These are phyloP conservation scores for Bemisia tabaci DNA, from an alignment of 1,140 invertebrate genomes.

Conservation along the genomic window DNA sequence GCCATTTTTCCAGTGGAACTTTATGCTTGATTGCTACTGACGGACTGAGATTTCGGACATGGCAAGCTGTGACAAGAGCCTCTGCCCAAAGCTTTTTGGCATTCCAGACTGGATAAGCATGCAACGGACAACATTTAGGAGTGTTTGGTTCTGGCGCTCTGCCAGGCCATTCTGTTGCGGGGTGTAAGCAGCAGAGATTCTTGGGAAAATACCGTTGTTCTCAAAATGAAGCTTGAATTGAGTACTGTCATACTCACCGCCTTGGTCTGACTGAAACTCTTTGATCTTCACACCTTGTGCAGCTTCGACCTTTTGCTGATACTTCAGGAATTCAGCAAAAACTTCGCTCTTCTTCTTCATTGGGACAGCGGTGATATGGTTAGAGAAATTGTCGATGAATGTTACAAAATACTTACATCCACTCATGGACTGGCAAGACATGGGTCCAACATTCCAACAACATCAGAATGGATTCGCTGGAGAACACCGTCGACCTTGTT, in stretches of 20 bases:
- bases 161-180: slow-evolving; percentile 34
- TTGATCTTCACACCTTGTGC: slow-evolving; percentile 11
- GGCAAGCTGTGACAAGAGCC: slow-evolving; percentile 18
- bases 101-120: slow-evolving; percentile 27
- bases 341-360: slow-evolving; percentile 13
- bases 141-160: slow-evolving; percentile 30
- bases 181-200: slow-evolving; percentile 21
- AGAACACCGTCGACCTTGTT: background rate
- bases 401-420: slow-evolving; percentile 9
- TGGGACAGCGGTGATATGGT: background rate
- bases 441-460: slow-evolving; percentile 9
- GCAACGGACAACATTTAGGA: slow-evolving; percentile 27
- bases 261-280: slow-evolving; percentile 9
- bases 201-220: slow-evolving; percentile 3
- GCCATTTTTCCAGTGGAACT: background rate
- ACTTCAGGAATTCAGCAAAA: slow-evolving; percentile 5
- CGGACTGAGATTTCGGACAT: slow-evolving; percentile 20
- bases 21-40: background rate
- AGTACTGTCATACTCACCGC: background rate
- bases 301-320: slow-evolving; percentile 9
- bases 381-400: slow-evolving; percentile 14
- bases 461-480: slow-evolving; percentile 11
- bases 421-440: background rate
- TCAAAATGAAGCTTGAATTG: slow-evolving; percentile 1
- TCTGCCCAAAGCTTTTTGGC: slow-evolving; percentile 29